Percentiles rank a stretch among this genome's conserved stretches.
These are phyloP conservation scores for Apoderus coryli DNA, from an alignment of 2,888 invertebrate species.

Conservation along the genomic window DNA sequence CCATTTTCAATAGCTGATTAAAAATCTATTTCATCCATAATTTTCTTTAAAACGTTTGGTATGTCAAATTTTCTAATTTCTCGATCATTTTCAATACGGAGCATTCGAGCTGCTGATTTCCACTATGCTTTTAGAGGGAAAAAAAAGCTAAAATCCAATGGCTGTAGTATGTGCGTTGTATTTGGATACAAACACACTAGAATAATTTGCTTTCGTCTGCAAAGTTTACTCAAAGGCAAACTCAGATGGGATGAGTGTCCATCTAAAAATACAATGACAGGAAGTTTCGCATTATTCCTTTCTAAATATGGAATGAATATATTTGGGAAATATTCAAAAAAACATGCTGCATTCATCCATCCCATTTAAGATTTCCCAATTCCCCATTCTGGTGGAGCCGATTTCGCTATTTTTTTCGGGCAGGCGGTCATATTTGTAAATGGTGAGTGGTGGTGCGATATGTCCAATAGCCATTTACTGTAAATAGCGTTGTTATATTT, in stretches of 20 bases:
- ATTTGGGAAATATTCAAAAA: slow-evolving; percentile 13
- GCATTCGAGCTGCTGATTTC: background rate
- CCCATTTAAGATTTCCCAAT: slow-evolving; percentile 10
- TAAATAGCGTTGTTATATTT: background rate
- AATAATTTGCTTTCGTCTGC: slow-evolving; percentile 13
- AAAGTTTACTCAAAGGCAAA: slow-evolving; percentile 12
- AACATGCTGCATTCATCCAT: slow-evolving; percentile 12
- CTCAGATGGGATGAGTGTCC: slow-evolving; percentile 14
- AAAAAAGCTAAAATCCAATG: slow-evolving; percentile 11
- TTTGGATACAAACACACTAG: slow-evolving; percentile 14
- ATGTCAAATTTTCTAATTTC: no score
- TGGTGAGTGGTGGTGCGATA: background rate
- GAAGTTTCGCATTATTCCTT: slow-evolving; percentile 1
- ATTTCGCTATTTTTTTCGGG: background rate
- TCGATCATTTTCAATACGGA: background rate
- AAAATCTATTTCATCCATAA: no score
- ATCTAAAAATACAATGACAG: slow-evolving; percentile 10
- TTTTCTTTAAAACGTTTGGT: no score
- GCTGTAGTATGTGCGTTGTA: slow-evolving; percentile 13
- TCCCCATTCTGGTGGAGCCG: slow-evolving; percentile 8
- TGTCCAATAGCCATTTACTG: background rate
- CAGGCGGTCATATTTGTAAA: background rate
- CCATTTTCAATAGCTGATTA: no score
- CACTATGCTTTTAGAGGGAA: background rate
- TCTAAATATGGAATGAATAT: slow-evolving; percentile 10